A percentile compares a stretch with the other conserved stretches of the same genome.
These are phyloP conservation scores for Cynodonichthys magdalenae DNA, from an alignment of 2,797 vertebrate species.

Conservation along the genomic window DNA sequence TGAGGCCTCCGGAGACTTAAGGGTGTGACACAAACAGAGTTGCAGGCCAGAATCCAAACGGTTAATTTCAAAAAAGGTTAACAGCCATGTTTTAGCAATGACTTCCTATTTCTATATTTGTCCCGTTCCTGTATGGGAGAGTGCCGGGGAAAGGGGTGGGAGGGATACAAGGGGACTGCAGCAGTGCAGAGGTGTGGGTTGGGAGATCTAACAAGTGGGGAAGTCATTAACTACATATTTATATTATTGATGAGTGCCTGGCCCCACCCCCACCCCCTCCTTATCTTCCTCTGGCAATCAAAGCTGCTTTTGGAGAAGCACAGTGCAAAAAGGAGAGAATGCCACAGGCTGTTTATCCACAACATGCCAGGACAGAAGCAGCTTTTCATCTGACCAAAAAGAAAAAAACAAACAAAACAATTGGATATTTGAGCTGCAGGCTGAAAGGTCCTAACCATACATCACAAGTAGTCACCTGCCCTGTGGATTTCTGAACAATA, in stretches of 20 bases:
- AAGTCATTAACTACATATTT: conserved; percentile 80
- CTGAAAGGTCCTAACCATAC: conserved; percentile 21
- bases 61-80: conserved; percentile 75
- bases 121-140: conserved; percentile 58
- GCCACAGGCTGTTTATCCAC: conserved; percentile 70
- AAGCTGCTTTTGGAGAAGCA: conserved; percentile 70
- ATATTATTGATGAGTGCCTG: conserved; percentile 83
- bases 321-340: conserved; percentile 35
- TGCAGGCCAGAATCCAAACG: conserved; percentile 41
- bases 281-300: conserved; percentile 77
- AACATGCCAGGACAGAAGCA: conserved; percentile 48
- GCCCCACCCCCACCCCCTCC: conserved; percentile 28
- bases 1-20: conserved; percentile 40
- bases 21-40: conserved; percentile 48
- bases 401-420: conserved; percentile 8
- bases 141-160: conserved; percentile 23
- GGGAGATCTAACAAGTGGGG: conserved; percentile 76
- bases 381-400: conserved; percentile 36
- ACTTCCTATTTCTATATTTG: conserved; percentile 73
- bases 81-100: conserved; percentile 77
- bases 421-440: conserved; percentile 31
- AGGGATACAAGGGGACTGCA: conserved; percentile 33
- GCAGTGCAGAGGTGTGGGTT: conserved; percentile 48
- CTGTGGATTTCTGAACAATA: conserved; percentile 18
- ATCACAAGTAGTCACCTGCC: conserved; percentile 38